phyloP scores from a whole-genome alignment of 2,797 vertebrate genomes.

The Bradypus variegatus region DNA sequence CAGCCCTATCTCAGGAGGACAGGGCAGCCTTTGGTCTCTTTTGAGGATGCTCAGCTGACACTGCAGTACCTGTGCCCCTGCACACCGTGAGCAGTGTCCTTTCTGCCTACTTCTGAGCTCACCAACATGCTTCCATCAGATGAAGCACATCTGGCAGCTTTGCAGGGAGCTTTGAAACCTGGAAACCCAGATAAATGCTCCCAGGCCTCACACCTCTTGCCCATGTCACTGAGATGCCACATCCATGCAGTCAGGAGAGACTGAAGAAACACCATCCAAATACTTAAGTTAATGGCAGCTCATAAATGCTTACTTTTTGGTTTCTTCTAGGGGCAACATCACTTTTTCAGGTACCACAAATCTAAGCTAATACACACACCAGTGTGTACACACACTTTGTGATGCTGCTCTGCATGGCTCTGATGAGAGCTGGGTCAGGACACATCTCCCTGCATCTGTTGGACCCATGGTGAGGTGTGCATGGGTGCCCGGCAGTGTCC shows the following conservation, averaged over 20 bases:
- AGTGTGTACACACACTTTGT: too few relatives aligned
- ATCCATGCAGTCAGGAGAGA: background rate
- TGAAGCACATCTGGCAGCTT: background rate
- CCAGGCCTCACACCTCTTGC: background rate
- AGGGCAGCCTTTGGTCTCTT: background rate
- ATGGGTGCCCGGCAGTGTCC: too few relatives aligned
- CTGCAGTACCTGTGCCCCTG: background rate
- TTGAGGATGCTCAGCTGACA: background rate
- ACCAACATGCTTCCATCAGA: background rate
- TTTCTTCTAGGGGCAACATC: background rate
- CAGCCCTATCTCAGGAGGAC: too few relatives aligned
- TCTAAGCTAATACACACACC: background rate
- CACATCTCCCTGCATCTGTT: too few relatives aligned
- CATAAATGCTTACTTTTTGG: background rate
- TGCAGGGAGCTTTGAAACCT: background rate
- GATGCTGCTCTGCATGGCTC: too few relatives aligned
- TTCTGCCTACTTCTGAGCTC: background rate
- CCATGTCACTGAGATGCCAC: rapidly evolving
- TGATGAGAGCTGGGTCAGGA: too few relatives aligned
- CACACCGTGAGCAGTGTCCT: background rate
- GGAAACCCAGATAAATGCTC: background rate
- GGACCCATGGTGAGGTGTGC: too few relatives aligned
- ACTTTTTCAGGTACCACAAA: background rate
- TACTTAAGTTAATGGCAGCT: background rate
- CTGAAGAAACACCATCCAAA: background rate